phyloP scores from a whole-genome alignment of 2,113 vertebrate species.

The Pseudorhombus dupliciocellatus region DNA sequence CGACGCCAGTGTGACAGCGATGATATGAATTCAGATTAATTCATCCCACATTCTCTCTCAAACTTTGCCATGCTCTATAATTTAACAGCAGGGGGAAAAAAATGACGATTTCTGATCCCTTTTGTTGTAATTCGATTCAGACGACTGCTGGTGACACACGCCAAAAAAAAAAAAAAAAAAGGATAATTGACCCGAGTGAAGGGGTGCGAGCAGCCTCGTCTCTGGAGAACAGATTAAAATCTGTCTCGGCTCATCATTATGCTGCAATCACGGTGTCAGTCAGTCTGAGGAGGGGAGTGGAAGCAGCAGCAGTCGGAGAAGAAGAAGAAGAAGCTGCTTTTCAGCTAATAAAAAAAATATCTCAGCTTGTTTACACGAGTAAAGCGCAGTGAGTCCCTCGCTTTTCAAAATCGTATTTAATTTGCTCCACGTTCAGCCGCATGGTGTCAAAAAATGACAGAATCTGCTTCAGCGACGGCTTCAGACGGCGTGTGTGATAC shows the following conservation, averaged over 20 bases:
- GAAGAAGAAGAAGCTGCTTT: background rate
- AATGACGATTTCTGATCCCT: slow-evolving; percentile 40
- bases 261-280: slow-evolving; percentile 55
- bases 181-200: slow-evolving; percentile 63
- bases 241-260: slow-evolving; percentile 46
- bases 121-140: slow-evolving; percentile 57
- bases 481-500: slow-evolving; percentile 1
- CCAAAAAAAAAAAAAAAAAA: background rate
- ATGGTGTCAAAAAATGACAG: background rate
- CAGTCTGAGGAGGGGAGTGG: slow-evolving; percentile 26
- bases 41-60: slow-evolving; percentile 42
- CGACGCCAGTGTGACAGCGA: slow-evolving; percentile 39
- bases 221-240: slow-evolving; percentile 54
- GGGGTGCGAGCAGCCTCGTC: slow-evolving; percentile 45
- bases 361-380: slow-evolving; percentile 10
- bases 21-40: slow-evolving; percentile 59
- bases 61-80: slow-evolving; percentile 49
- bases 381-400: background rate
- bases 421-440: slow-evolving; percentile 14
- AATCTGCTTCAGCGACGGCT: slow-evolving; percentile 2
- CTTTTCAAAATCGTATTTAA: slow-evolving; percentile 3
- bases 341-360: background rate
- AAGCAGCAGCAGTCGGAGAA: background rate
- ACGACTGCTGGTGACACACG: slow-evolving; percentile 30
- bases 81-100: slow-evolving; percentile 23